These are phyloP conservation scores for Drosophila hydei DNA, from an alignment of 1,140 invertebrate species.

Conservation along the genomic window DNA sequence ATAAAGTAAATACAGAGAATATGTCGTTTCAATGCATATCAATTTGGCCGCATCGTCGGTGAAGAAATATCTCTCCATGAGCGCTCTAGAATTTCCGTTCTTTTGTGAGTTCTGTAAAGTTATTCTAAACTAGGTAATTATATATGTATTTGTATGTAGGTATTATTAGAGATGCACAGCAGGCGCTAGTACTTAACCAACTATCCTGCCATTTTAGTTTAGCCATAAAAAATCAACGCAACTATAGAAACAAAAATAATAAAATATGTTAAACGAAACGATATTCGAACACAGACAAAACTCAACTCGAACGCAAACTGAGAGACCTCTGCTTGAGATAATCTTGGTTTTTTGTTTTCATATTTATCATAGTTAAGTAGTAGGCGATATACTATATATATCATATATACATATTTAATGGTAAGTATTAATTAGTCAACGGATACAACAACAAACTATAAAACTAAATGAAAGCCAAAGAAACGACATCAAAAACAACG, in stretches of 20 bases:
- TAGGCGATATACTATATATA: conserved; percentile 12
- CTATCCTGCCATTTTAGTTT: conserved; percentile 15
- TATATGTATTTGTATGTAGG: conserved; percentile 8
- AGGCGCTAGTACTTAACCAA: conserved; percentile 27
- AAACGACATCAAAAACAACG: conserved; percentile 74
- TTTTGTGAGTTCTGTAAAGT: conserved; percentile 20
- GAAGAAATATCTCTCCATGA: not conserved
- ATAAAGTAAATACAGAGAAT: conserved; percentile 11
- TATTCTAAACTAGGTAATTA: conserved; percentile 29
- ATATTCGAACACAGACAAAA: conserved; percentile 13
- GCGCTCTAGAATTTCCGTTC: conserved; percentile 4
- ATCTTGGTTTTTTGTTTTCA: conserved; percentile 1
- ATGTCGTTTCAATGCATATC: conserved; percentile 12
- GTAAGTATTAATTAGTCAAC: conserved; percentile 36
- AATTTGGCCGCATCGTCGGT: conserved; percentile 2
- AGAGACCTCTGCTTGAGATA: conserved; percentile 17
- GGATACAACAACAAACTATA: conserved; percentile 69
- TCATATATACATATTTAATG: conserved; percentile 23
- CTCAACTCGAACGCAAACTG: conserved; percentile 38
- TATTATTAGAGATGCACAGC: conserved; percentile 23
- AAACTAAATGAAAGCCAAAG: conserved; percentile 56
- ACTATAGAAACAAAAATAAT: not conserved
- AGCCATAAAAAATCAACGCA: conserved; percentile 27
- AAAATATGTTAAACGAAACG: conserved; percentile 10
- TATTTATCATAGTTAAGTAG: conserved; percentile 10